Evolutionary conservation across 2,888 invertebrate species (phyloP), one percentile per base, ranked within the genome.

Genomic region (Thecophora atra): DNA sequence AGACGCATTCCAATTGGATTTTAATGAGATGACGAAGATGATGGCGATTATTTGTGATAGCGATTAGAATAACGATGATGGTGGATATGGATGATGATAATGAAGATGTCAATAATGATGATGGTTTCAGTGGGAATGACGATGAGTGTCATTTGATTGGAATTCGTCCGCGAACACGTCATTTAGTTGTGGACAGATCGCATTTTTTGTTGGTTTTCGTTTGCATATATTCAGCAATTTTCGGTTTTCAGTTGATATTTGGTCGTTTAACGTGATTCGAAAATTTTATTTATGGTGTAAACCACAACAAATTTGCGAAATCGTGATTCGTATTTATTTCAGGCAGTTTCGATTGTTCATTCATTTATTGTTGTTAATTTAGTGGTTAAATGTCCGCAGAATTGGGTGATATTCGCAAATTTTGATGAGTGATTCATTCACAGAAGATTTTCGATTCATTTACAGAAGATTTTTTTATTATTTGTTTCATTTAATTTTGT

Each of bases 331-430:
- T 78, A 77, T 54, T 71, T 71, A 54, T 56, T 70, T 44, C 21
- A 15, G 28, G 19, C n/a, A 6, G 5, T 5, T 54, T 54, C 21
- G 15, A 13, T 71, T 64, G 64, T 63, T 54, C 52, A 24, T 65
- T 28, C 70, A 52, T 44, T 65, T 65, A 24, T 47, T 52, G 21
- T 62, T 21, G 77, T 77, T 78, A 75, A 74, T 76, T 71, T 72
- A 76, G 78, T 80, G 81, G 82, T 82, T 82, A 80, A 81, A 82
- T 83, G 82, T 82, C 83, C 83, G 79, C 78, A 80, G 81, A 83
- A 83, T 84, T 82, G 82, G 80, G 79, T 80, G 83, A 81, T 83
- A 82, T 81, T 83, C 81, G 78, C 81, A 81, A n/a, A n/a, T n/a
- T n/a, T n/a, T n/a, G n/a, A n/a, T n/a, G n/a, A n/a, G n/a, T n/a